These are phyloP conservation scores for Tricholaema leucomelas DNA, from an alignment of 2,113 vertebrate species.

Conservation along the genomic window DNA sequence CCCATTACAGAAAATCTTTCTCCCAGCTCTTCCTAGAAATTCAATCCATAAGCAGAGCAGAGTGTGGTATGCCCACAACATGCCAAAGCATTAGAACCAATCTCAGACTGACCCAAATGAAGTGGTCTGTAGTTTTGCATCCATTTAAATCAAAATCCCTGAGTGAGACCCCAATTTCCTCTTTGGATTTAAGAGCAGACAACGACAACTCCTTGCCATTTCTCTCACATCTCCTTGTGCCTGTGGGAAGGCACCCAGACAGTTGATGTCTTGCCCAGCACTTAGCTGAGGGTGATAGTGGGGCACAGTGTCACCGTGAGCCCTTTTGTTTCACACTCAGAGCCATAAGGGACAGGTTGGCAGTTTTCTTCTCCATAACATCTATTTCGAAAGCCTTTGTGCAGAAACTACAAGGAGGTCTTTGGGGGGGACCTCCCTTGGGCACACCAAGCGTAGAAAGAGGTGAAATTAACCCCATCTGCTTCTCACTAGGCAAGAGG, in stretches of 20 bases:
- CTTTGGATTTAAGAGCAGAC: neutral
- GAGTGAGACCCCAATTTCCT: fast-evolving
- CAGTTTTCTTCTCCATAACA: neutral
- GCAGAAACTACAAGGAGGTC: neutral
- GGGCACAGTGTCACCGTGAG: fast-evolving
- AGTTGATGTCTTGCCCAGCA: no score
- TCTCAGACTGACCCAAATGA: neutral
- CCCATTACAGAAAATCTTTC: neutral
- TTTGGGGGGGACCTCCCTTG: neutral
- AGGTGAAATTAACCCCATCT: neutral
- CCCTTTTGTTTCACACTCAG: fast-evolving
- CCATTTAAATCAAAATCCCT: neutral
- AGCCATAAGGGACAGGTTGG: fast-evolving
- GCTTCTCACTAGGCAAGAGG: neutral
- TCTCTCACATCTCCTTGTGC: fast-evolving
- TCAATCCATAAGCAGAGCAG: neutral
- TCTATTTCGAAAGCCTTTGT: neutral
- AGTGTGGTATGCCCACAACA: neutral
- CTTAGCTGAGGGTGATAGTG: fast-evolving
- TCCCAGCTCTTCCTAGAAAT: neutral
- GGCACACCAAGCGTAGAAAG: fast-evolving
- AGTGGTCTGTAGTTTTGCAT: neutral
- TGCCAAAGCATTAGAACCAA: neutral
- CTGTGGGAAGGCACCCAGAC: neutral
- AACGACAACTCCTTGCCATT: neutral